phyloP scores from a whole-genome alignment of 2,113 vertebrate genomes.

The Chamaetylas fuelleborni region DNA sequence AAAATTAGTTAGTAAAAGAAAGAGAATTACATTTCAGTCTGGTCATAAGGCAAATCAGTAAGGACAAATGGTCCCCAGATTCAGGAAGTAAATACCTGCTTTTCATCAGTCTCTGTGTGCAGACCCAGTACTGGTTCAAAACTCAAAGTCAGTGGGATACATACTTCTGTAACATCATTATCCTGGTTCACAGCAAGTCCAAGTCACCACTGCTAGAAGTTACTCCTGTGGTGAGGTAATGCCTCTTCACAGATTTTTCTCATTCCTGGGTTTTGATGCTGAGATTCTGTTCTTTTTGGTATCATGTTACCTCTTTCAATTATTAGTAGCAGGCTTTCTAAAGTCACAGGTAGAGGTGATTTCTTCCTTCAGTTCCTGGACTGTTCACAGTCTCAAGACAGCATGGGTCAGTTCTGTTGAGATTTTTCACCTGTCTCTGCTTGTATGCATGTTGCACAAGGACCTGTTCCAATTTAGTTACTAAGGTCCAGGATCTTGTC shows the following conservation, averaged over 20 bases:
- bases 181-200: neutral
- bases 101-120: neutral
- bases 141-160: neutral
- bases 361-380: neutral
- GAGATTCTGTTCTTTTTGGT: neutral
- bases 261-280: neutral
- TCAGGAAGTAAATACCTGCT: neutral
- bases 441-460: neutral
- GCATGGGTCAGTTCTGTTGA: neutral
- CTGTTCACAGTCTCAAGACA: neutral
- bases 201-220: neutral
- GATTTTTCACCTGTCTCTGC: neutral
- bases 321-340: neutral
- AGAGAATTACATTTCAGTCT: neutral
- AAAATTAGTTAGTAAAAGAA: too few relatives aligned
- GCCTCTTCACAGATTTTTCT: neutral
- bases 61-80: neutral
- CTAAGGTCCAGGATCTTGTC: neutral
- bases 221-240: neutral
- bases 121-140: neutral
- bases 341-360: neutral
- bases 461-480: neutral
- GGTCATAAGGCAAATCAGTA: neutral
- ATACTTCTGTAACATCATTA: neutral
- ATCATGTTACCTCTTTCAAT: neutral